phyloP scores from a whole-genome alignment of 2,113 vertebrate genomes.

The Leptocoma aspasia region DNA sequence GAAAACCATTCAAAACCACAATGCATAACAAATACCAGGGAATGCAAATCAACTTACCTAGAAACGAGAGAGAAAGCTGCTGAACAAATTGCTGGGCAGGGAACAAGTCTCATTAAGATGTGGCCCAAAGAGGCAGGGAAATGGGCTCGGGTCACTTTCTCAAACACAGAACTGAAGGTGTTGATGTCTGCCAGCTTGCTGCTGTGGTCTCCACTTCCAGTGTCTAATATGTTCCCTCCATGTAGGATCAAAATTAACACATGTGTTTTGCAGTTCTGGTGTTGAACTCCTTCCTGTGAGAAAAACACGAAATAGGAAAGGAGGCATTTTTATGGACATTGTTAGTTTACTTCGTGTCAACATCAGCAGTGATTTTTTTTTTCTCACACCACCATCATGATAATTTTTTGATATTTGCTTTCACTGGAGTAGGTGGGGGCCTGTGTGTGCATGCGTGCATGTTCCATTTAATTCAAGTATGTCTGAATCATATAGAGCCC shows the following conservation, averaged over 20 bases:
- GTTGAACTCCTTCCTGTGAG: constrained; percentile 67
- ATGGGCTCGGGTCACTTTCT: constrained; percentile 89
- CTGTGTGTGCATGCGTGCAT: accelerated
- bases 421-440: accelerated
- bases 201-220: constrained; percentile 81
- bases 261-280: constrained; percentile 86
- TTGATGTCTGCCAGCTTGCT: constrained; percentile 86
- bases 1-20: not conserved
- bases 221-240: constrained; percentile 91
- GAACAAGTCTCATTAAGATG: constrained; percentile 87
- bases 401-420: not conserved
- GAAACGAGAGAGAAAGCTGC: constrained; percentile 95
- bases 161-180: constrained; percentile 87
- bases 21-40: not conserved
- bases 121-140: constrained; percentile 89
- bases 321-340: not conserved
- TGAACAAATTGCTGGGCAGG: constrained; percentile 92
- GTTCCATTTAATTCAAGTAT: not conserved
- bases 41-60: constrained; percentile 79
- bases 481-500: not conserved
- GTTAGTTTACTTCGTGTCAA: not conserved
- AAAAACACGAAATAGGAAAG: not conserved
- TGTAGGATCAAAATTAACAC: constrained; percentile 92
- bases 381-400: not conserved
- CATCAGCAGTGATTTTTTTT: not conserved